Conservation (phyloP, 2,888 invertebrate genomes). For the Parelbella ahira region DNA sequence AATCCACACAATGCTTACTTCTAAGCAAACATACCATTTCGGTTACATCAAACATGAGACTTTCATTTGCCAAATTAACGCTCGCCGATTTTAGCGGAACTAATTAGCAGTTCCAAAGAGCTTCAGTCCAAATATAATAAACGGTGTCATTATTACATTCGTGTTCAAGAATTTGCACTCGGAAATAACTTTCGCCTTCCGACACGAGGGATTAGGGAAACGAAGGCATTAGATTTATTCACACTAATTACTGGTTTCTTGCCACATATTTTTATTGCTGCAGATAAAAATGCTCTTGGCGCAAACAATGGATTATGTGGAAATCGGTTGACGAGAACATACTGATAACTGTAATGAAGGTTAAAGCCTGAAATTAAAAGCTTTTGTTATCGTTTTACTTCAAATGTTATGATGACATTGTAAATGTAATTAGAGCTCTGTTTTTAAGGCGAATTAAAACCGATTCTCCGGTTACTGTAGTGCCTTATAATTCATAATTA, state of each 20-base stretch:
- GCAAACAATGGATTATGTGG: not conserved
- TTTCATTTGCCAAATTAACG: slow-evolving; percentile 14
- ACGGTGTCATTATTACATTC: slow-evolving; percentile 17
- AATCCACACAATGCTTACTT: too few relatives aligned
- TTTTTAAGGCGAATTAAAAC: too few relatives aligned
- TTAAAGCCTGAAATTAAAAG: too few relatives aligned
- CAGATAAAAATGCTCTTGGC: not conserved
- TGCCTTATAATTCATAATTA: too few relatives aligned
- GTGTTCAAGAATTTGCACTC: slow-evolving; percentile 19
- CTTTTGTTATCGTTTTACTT: too few relatives aligned
- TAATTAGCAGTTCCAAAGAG: slow-evolving; percentile 17
- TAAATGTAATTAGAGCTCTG: too few relatives aligned
- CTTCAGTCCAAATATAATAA: slow-evolving; percentile 8
- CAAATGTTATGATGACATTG: too few relatives aligned
- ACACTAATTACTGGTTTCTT: slow-evolving; percentile 7
- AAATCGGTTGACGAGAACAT: too few relatives aligned
- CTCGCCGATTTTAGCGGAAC: slow-evolving; percentile 16
- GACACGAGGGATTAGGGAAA: slow-evolving; percentile 12
- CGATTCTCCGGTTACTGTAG: too few relatives aligned
- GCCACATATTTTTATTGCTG: slow-evolving; percentile 4
- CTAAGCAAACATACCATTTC: too few relatives aligned
- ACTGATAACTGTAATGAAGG: too few relatives aligned
- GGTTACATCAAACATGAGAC: too few relatives aligned
- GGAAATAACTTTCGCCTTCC: slow-evolving; percentile 11
- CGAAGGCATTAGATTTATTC: slow-evolving; percentile 1